These are phyloP conservation scores for Amphiura filiformis DNA, from an alignment of 35 echinoderm and acorn worm genomes.

Conservation along the genomic window DNA sequence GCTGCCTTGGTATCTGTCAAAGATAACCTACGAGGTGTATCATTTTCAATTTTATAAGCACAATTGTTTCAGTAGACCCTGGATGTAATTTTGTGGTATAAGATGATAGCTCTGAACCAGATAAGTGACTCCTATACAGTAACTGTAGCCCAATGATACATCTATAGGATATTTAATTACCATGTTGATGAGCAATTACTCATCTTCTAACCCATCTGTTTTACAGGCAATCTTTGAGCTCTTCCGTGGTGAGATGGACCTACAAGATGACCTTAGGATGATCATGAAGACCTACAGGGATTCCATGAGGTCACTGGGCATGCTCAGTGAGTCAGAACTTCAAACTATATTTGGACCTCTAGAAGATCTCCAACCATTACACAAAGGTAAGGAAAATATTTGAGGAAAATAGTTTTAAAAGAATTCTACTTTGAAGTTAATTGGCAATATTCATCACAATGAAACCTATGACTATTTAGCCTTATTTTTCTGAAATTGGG, in stretches of 20 bases:
- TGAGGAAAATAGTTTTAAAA: too few relatives aligned
- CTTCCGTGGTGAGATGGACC: conserved; percentile 84
- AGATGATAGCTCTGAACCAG: too few relatives aligned
- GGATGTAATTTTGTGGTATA: too few relatives aligned
- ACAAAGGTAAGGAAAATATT: conserved; percentile 76
- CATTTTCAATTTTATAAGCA: too few relatives aligned
- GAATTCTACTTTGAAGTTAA: too few relatives aligned
- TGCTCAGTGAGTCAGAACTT: conserved; percentile 82
- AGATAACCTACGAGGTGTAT: too few relatives aligned
- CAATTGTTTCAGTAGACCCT: too few relatives aligned
- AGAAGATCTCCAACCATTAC: conserved; percentile 73
- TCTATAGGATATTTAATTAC: neutral
- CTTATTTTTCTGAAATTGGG: too few relatives aligned
- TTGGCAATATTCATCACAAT: too few relatives aligned
- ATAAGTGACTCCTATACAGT: too few relatives aligned
- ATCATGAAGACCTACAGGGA: conserved; percentile 97
- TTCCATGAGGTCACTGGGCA: conserved; percentile 88
- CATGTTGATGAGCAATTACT: conserved; percentile 1
- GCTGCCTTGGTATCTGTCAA: too few relatives aligned
- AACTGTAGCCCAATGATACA: neutral
- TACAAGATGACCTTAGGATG: conserved; percentile 84
- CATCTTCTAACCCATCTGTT: conserved; percentile 1
- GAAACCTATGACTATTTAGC: too few relatives aligned
- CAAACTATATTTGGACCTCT: conserved; percentile 86
- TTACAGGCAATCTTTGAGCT: conserved; percentile 98